Conservation (phyloP, 1,140 invertebrate genomes). For the Drosophila sproati region DNA sequence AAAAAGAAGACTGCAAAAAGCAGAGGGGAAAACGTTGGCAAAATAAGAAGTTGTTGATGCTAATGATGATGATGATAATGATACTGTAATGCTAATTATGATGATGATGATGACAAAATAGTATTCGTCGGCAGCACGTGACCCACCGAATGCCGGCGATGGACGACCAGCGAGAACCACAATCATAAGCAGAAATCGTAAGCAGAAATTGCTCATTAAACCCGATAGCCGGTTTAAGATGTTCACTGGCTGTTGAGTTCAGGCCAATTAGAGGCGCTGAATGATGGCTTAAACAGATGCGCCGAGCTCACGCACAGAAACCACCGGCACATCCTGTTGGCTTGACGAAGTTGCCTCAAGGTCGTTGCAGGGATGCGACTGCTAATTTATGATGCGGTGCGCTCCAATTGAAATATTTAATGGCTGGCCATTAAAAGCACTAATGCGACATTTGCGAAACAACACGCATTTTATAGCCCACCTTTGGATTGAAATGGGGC, state of each 20-base stretch:
- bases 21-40: background rate
- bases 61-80: constrained; percentile 21
- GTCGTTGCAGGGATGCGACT: constrained; percentile 39
- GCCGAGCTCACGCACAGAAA: background rate
- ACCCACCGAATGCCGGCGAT: constrained; percentile 3
- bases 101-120: constrained; percentile 11
- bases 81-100: background rate
- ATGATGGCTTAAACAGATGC: constrained; percentile 27
- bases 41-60: background rate
- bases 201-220: constrained; percentile 52
- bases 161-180: background rate
- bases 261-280: constrained; percentile 8
- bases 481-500: constrained; percentile 49
- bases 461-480: constrained; percentile 57
- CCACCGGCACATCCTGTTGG: constrained; percentile 49
- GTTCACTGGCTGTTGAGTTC: background rate
- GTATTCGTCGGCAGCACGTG: constrained; percentile 24
- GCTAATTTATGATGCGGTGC: constrained; percentile 9
- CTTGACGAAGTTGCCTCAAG: constrained; percentile 34
- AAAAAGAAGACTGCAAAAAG: constrained; percentile 1
- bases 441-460: constrained; percentile 58
- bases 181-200: constrained; percentile 8
- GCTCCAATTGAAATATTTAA: constrained; percentile 48
- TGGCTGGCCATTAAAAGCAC: constrained; percentile 62
- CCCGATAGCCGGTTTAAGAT: constrained; percentile 56